phyloP scores from a whole-genome alignment of 1,140 invertebrate species.

The Drosophila bocki region DNA sequence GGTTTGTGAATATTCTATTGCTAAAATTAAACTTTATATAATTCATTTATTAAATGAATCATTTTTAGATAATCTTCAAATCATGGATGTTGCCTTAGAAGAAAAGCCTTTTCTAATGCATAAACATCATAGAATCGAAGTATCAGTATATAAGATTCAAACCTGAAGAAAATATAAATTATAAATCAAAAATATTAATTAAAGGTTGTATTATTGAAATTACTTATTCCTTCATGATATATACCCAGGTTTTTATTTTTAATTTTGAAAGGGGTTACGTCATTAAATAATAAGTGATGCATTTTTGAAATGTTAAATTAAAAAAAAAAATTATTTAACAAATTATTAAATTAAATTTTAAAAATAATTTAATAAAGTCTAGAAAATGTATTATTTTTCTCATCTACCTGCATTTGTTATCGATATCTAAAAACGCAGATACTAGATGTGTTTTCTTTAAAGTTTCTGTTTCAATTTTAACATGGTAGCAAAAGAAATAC shows the following conservation, averaged over 20 bases:
- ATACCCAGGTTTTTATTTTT: too few relatives aligned
- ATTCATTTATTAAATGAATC: background rate
- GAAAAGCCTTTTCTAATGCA: conserved; percentile 32
- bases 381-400: background rate
- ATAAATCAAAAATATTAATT: background rate
- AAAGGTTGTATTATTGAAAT: background rate
- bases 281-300: too few relatives aligned
- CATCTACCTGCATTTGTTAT: background rate
- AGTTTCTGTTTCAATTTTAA: background rate
- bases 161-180: conserved; percentile 14
- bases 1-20: conserved; percentile 23
- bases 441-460: too few relatives aligned
- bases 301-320: too few relatives aligned
- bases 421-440: background rate
- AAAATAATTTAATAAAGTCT: too few relatives aligned
- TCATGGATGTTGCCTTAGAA: conserved; percentile 38
- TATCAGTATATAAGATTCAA: conserved; percentile 57
- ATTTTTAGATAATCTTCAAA: conserved; percentile 51
- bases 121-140: conserved; percentile 30
- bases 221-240: too few relatives aligned
- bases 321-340: too few relatives aligned
- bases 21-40: background rate
- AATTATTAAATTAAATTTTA: too few relatives aligned
- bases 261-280: too few relatives aligned
- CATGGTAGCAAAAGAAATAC: background rate